Evolutionary conservation across 1,140 invertebrate species (phyloP).

Genomic region (Orchesella cincta): DNA sequence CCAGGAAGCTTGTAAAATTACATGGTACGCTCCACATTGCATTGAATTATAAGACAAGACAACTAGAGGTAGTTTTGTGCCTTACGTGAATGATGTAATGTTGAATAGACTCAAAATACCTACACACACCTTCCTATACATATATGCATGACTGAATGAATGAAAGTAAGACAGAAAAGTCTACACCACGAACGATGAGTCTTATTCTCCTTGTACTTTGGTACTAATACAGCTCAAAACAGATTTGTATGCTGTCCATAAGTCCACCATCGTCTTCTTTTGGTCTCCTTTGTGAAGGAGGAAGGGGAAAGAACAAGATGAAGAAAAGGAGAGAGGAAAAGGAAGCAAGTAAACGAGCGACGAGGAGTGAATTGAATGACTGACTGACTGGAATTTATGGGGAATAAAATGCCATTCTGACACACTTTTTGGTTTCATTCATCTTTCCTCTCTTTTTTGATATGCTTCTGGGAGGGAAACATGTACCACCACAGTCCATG

Average conservation of each 20-base stretch:
- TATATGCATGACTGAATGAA: no score
- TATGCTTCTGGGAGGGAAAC: background rate
- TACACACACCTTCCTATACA: no score
- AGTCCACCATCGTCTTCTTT: conserved; percentile 10
- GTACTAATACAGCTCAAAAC: conserved; percentile 20
- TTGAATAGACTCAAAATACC: no score
- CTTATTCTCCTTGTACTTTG: background rate
- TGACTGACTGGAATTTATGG: conserved; percentile 28
- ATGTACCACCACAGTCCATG: background rate
- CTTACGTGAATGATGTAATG: no score
- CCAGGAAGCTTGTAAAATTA: background rate
- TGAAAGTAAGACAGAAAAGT: background rate
- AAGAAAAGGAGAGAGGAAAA: conserved; percentile 22
- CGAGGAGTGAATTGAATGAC: conserved; percentile 29
- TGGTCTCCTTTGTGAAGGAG: background rate
- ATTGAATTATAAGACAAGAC: conserved; percentile 10
- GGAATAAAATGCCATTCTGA: conserved; percentile 30
- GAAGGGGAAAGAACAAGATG: background rate
- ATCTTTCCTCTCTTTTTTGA: conserved; percentile 11
- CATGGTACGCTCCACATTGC: background rate
- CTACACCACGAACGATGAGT: no score
- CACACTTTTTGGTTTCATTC: conserved; percentile 30
- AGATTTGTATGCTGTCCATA: conserved; percentile 30
- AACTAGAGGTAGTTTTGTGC: no score
- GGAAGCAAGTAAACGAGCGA: conserved; percentile 26